These are phyloP conservation scores for Anthoptus insignis DNA, from an alignment of 2,888 invertebrate genomes.

Conservation along the genomic window DNA sequence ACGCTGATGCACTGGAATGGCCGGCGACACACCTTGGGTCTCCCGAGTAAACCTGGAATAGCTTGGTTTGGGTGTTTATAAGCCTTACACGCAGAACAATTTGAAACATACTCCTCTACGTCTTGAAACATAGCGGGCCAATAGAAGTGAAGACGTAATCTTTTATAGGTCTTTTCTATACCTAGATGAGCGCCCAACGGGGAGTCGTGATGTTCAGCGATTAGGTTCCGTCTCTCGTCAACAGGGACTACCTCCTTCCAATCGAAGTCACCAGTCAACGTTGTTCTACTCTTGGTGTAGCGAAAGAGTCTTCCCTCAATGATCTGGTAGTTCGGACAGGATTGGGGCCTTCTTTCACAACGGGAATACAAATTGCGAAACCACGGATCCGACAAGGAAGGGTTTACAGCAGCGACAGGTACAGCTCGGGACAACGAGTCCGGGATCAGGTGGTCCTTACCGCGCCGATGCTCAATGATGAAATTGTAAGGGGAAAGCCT, in stretches of 20 bases:
- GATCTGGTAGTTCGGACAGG: constrained; percentile 13
- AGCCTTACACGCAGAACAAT: background rate
- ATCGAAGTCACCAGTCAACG: constrained; percentile 6
- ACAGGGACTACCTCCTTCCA: constrained; percentile 20
- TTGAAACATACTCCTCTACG: background rate
- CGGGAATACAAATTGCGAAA: background rate
- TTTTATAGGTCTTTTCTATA: background rate
- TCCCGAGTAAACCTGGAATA: constrained; percentile 1
- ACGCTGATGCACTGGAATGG: constrained; percentile 10
- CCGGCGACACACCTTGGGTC: background rate
- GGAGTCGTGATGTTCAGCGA: background rate
- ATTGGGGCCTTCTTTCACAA: background rate
- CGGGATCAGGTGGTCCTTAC: background rate
- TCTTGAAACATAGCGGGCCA: constrained; percentile 12
- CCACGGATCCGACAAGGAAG: background rate
- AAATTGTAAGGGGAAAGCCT: constrained; percentile 9
- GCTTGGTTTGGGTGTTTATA: constrained; percentile 4
- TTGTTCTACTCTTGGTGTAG: background rate
- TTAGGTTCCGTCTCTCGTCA: background rate
- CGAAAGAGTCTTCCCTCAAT: background rate
- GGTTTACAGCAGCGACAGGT: background rate
- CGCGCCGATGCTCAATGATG: background rate
- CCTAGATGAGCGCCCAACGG: constrained; percentile 2
- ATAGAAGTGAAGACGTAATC: background rate
- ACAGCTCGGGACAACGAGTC: constrained; percentile 6